Conservation (phyloP, 2,113 vertebrate genomes). For the Clarias gariepinus region DNA sequence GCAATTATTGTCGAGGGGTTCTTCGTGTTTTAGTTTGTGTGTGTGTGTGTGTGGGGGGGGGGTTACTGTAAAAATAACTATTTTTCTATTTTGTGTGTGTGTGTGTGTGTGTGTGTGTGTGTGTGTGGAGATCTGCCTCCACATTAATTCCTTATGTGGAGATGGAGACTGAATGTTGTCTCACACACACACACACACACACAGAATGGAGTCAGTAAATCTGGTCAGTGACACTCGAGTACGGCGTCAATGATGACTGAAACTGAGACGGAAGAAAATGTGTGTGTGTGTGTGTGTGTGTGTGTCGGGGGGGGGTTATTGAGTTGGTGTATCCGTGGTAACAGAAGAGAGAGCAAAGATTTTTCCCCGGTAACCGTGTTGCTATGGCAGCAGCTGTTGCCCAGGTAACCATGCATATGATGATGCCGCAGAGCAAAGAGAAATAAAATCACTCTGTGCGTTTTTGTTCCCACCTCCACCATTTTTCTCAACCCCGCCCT, state of each 20-base stretch:
- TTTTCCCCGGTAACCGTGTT: slow-evolving; percentile 49
- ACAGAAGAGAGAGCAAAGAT: slow-evolving; percentile 18
- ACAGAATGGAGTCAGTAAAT: slow-evolving; percentile 22
- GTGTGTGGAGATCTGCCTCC: slow-evolving; percentile 1
- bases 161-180: slow-evolving; percentile 13
- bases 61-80: neutral
- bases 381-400: slow-evolving; percentile 53
- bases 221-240: slow-evolving; percentile 40
- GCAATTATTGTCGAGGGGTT: neutral
- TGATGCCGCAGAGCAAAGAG: slow-evolving; percentile 43
- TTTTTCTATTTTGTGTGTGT: neutral
- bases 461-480: neutral
- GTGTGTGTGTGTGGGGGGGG: neutral
- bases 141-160: slow-evolving; percentile 41
- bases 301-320: neutral
- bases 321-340: slow-evolving; percentile 23
- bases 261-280: neutral
- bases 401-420: slow-evolving; percentile 30
- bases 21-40: neutral
- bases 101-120: slow-evolving; percentile 40
- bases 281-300: slow-evolving; percentile 11
- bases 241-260: slow-evolving; percentile 43
- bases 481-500: slow-evolving; percentile 48
- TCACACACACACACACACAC: slow-evolving; percentile 13
- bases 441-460: neutral